Percentiles rank a stretch among this genome's conserved stretches.
These are phyloP conservation scores for Synchiropus splendidus DNA, from an alignment of 2,113 vertebrate species.

Conservation along the genomic window DNA sequence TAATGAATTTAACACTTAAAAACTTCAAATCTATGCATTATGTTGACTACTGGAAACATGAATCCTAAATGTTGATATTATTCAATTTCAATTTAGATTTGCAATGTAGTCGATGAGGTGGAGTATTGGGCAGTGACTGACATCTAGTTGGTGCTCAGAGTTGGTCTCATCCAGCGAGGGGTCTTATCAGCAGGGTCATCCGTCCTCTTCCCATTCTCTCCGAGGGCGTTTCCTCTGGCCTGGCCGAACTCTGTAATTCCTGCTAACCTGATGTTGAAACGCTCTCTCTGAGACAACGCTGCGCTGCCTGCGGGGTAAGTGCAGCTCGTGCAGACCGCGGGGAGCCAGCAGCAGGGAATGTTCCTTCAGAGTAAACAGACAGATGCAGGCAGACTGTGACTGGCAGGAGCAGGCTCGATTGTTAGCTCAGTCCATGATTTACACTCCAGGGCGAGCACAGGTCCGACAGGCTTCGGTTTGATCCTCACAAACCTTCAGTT, in stretches of 20 bases:
- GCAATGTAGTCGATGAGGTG: too few relatives aligned
- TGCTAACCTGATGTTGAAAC: slow-evolving; percentile 63
- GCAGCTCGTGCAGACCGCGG: slow-evolving; percentile 47
- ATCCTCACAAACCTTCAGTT: slow-evolving; percentile 43
- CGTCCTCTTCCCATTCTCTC: slow-evolving; percentile 48
- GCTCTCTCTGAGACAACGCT: slow-evolving; percentile 56
- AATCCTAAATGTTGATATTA: too few relatives aligned
- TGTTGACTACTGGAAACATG: too few relatives aligned
- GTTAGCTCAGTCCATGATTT: slow-evolving; percentile 58
- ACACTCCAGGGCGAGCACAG: slow-evolving; percentile 46
- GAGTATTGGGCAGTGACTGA: too few relatives aligned
- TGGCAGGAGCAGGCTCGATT: slow-evolving; percentile 48
- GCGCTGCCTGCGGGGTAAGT: slow-evolving; percentile 49
- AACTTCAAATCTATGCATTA: too few relatives aligned
- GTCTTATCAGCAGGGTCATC: slow-evolving; percentile 41
- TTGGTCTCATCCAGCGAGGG: slow-evolving; percentile 7
- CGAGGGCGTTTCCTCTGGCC: slow-evolving; percentile 55
- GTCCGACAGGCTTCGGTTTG: slow-evolving; percentile 45
- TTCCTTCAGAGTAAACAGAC: slow-evolving; percentile 58
- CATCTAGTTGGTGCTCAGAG: too few relatives aligned
- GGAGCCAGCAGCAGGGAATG: slow-evolving; percentile 57
- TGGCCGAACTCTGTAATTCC: slow-evolving; percentile 52
- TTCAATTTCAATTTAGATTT: too few relatives aligned
- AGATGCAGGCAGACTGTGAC: slow-evolving; percentile 35
- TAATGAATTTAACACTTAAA: too few relatives aligned